These are phyloP conservation scores for Phengaris arion DNA, from an alignment of 2,888 invertebrate species.

Conservation along the genomic window DNA sequence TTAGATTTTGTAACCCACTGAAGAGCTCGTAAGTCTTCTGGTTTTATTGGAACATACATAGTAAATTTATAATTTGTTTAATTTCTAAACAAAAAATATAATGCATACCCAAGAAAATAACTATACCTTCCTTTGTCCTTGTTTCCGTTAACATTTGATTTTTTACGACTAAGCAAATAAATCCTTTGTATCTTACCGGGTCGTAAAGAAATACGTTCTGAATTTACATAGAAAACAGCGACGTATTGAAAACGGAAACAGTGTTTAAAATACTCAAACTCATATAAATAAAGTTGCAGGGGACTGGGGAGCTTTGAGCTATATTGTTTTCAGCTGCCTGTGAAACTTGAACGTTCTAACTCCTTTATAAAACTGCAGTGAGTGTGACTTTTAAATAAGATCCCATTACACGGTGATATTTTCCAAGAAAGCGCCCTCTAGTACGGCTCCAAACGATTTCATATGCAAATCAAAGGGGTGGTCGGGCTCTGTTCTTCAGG, in stretches of 20 bases:
- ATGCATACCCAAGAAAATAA: too few species aligned
- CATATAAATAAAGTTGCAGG: constrained; percentile 24
- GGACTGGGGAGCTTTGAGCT: constrained; percentile 24
- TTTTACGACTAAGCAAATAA: constrained; percentile 10
- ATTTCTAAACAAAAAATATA: too few species aligned
- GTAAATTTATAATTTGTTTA: too few species aligned
- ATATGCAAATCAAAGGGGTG: constrained; percentile 55
- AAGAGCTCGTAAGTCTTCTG: too few species aligned
- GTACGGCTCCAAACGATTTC: constrained; percentile 50
- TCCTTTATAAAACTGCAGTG: constrained; percentile 52
- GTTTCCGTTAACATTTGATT: constrained; percentile 12
- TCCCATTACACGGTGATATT: constrained; percentile 46
- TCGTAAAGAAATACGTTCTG: constrained; percentile 7
- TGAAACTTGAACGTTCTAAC: constrained; percentile 41
- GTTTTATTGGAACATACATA: too few species aligned
- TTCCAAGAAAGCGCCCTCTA: constrained; percentile 49
- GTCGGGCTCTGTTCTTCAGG: constrained; percentile 42
- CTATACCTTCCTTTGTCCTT: too few species aligned
- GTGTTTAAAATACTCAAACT: constrained; percentile 26
- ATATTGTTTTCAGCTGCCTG: constrained; percentile 36
- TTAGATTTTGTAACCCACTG: not conserved
- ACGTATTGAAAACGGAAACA: constrained; percentile 25
- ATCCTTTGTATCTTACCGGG: not conserved
- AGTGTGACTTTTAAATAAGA: constrained; percentile 68
- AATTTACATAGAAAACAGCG: constrained; percentile 18